A percentile compares a stretch with the other conserved stretches of the same genome.
These are phyloP conservation scores for Vulpes ferrilata DNA, from an alignment of 2,113 vertebrate species.

Conservation along the genomic window DNA sequence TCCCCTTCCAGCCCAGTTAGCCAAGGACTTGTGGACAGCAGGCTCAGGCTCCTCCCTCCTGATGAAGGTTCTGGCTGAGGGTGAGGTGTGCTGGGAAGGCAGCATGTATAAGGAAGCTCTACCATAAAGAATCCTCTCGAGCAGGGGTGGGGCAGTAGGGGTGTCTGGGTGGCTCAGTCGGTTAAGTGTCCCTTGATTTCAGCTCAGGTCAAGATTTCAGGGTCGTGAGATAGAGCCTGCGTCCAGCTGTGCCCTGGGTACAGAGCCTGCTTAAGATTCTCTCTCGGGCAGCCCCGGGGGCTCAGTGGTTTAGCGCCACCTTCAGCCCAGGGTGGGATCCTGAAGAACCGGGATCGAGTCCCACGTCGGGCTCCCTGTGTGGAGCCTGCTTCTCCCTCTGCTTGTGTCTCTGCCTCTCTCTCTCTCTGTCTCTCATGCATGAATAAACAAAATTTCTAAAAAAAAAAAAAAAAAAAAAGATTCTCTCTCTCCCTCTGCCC, in stretches of 20 bases:
- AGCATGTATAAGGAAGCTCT: background rate
- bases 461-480: background rate
- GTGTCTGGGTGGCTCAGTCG: fast-evolving
- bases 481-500: background rate
- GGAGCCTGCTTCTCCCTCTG: too few species aligned
- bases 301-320: too few species aligned
- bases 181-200: background rate
- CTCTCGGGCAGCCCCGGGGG: too few species aligned
- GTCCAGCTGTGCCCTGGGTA: too few species aligned
- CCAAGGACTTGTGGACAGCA: background rate
- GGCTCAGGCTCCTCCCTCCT: background rate
- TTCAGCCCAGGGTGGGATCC: too few species aligned
- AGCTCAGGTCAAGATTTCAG: background rate
- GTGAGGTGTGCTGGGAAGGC: background rate
- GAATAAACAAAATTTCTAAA: too few species aligned
- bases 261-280: background rate
- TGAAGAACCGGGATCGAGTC: too few species aligned
- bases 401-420: too few species aligned
- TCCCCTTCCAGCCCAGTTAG: background rate
- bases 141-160: background rate
- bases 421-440: too few species aligned
- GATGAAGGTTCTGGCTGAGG: background rate
- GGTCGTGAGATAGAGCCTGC: too few species aligned
- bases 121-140: background rate
- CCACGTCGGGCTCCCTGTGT: too few species aligned